These are phyloP conservation scores for Podocnemis expansa DNA, from an alignment of 2,113 vertebrate species.

Conservation along the genomic window DNA sequence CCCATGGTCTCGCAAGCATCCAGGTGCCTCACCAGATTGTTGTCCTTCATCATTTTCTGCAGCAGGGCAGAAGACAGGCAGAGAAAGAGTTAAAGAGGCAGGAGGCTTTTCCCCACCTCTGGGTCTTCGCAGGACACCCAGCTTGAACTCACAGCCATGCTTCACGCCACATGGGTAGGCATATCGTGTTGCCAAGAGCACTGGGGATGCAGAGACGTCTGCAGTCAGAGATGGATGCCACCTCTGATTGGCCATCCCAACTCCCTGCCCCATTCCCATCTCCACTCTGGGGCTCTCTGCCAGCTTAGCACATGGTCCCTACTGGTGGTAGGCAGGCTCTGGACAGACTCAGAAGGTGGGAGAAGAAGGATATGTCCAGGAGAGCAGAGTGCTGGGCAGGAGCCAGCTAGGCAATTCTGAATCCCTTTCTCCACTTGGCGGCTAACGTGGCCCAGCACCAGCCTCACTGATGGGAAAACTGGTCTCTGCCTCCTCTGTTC, in stretches of 20 bases:
- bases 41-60: conserved; percentile 99
- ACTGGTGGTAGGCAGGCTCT: background rate
- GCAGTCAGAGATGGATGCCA: background rate
- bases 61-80: background rate
- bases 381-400: background rate
- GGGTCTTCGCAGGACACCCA: background rate
- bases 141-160: background rate
- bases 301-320: background rate
- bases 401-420: background rate
- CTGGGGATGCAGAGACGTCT: background rate
- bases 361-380: background rate
- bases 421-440: background rate
- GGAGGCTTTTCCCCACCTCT: background rate
- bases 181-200: background rate
- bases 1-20: conserved; percentile 99
- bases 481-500: background rate
- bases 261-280: background rate
- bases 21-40: conserved; percentile 95
- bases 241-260: background rate
- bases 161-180: background rate
- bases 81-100: background rate
- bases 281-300: background rate
- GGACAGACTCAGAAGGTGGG: background rate
- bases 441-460: background rate
- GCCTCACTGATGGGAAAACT: background rate